Evolutionary conservation across 1,140 invertebrate genomes (phyloP).

Genomic region (Trissolcus basalis): DNA sequence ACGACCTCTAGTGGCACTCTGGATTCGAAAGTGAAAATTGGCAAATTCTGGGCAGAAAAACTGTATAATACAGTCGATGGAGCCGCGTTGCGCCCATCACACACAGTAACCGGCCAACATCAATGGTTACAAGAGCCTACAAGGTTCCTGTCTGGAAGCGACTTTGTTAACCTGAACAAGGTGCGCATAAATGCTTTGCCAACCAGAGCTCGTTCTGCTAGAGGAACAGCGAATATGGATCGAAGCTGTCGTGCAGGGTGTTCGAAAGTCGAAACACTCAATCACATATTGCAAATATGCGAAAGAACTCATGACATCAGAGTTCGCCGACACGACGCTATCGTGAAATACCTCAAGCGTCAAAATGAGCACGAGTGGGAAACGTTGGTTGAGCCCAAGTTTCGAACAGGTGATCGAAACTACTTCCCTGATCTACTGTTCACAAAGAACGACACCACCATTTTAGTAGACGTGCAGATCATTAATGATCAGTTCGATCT

Average conservation of each 20-base stretch:
- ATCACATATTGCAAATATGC: slow-evolving; percentile 29
- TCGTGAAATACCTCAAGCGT: slow-evolving; percentile 11
- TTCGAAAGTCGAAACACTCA: slow-evolving; percentile 13
- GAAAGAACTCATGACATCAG: slow-evolving; percentile 10
- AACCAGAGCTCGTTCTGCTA: not conserved
- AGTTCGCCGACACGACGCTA: slow-evolving; percentile 10
- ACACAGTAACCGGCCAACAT: not conserved
- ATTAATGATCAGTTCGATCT: too few relatives aligned
- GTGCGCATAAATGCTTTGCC: not conserved
- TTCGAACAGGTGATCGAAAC: too few relatives aligned
- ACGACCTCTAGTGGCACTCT: slow-evolving; percentile 16
- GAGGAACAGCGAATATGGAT: not conserved
- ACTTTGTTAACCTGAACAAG: slow-evolving; percentile 2
- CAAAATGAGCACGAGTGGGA: too few relatives aligned
- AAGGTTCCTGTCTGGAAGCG: not conserved
- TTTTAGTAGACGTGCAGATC: too few relatives aligned
- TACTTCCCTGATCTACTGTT: too few relatives aligned
- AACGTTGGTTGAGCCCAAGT: too few relatives aligned
- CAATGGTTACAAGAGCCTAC: slow-evolving; percentile 6
- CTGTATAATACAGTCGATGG: not conserved
- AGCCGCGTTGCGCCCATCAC: not conserved
- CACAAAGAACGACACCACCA: too few relatives aligned
- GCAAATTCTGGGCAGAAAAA: not conserved
- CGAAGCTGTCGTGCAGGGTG: slow-evolving; percentile 4
- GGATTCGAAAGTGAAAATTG: not conserved